These are phyloP conservation scores for Tinamus guttatus DNA, from an alignment of 2,113 vertebrate genomes.

Conservation along the genomic window DNA sequence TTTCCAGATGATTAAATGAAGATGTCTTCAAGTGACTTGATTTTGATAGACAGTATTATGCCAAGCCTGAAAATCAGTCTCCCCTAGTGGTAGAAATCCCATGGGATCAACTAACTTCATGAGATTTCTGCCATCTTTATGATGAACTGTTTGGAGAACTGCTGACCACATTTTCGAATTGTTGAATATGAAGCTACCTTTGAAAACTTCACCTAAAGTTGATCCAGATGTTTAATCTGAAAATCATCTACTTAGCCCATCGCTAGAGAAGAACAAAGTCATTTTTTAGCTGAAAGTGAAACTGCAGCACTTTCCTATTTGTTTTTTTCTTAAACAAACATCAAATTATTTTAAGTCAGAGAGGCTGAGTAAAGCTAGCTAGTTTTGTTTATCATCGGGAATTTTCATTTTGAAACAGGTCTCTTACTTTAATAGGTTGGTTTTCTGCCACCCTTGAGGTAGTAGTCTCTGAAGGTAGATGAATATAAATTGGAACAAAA, in stretches of 20 bases:
- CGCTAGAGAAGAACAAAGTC: not conserved
- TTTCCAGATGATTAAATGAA: constrained; percentile 14
- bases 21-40: not conserved
- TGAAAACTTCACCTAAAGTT: not conserved
- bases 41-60: not conserved
- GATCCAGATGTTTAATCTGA: not conserved
- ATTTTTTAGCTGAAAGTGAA: not conserved
- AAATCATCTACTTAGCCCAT: not conserved
- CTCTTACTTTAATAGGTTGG: not conserved
- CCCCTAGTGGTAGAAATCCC: not conserved
- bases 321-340: not conserved
- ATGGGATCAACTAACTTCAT: not conserved
- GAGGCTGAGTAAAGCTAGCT: not conserved
- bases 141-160: not conserved
- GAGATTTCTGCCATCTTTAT: not conserved
- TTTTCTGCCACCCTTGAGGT: not conserved
- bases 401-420: not conserved
- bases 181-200: not conserved
- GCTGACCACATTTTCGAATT: not conserved
- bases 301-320: not conserved
- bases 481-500: not conserved
- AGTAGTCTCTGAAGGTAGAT: not conserved
- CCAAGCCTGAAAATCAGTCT: not conserved
- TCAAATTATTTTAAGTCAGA: not conserved
- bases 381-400: not conserved